Evolutionary conservation across 2,888 invertebrate genomes (phyloP), one percentile per base, ranked within the genome.

Genomic region (Hypolimnas misippus): DNA sequence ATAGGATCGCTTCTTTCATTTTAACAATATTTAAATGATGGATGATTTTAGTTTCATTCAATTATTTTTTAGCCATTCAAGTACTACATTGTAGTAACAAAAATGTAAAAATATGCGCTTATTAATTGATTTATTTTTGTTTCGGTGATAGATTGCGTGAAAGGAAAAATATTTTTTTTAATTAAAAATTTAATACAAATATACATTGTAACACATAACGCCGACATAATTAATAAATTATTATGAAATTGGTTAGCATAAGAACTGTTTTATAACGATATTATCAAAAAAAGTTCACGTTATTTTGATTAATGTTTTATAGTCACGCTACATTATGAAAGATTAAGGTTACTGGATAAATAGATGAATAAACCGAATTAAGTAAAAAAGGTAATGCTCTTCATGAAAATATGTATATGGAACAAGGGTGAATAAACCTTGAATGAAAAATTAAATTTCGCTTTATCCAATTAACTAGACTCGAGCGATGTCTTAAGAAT

Each of bases 271-370:
- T 35, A 35, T 60, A 54, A 60, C 50, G 35, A 60, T 62, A 57
- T 42, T 59, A 62, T 64, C 58, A 54, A 55, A 55, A 65, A 52
- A 55, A 61, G 38, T 51, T 52, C 42, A 50, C 33, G 55, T 57
- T 50, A 54, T 31, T 54, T 17, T 69, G 70, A 70, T 65, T 66
- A 69, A 73, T 70, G 70, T 49, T 54, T 49, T 46, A 7, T 51
- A 64, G 67, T 66, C 73, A 73, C 70, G 73, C 69, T 67, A 70
- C 63, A 64, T 70, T 70, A 42, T 56, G 49, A 58, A 62, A 63
- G 66, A 60, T 60, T 62, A 55, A 55, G 61, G 59, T 59, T 53
- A 25, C 12, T 59, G 44, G 44, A 53, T 44, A 46, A 46, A 19
- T n/a, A 46, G 12, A 21, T 21, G 21, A 21, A 46, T 46, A 21